phyloP scores from a whole-genome alignment of 2,888 invertebrate species.

The Oxytorus armatus region DNA sequence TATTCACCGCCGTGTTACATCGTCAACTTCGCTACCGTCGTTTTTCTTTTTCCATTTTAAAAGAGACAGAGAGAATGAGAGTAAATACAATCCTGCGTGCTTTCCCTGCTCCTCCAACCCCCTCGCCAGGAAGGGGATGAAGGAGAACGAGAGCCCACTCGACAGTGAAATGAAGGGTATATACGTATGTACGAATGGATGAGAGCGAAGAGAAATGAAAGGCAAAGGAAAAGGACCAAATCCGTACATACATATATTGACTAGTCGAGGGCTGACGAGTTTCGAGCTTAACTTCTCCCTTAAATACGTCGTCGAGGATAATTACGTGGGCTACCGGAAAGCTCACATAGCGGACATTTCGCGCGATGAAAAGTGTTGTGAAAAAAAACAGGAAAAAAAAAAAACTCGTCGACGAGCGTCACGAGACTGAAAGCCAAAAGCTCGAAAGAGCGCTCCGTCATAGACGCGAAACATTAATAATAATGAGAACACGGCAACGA shows the following conservation, averaged over 20 bases:
- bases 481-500: no score
- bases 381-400: no score
- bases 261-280: conserved; percentile 35
- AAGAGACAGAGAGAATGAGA: background rate
- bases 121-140: background rate
- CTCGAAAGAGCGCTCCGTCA: background rate
- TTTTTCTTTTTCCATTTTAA: conserved; percentile 14
- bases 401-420: conserved; percentile 14
- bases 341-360: conserved; percentile 12
- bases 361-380: conserved; percentile 21
- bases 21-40: conserved; percentile 33
- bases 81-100: background rate
- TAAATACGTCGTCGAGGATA: conserved; percentile 47
- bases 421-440: background rate
- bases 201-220: conserved; percentile 17
- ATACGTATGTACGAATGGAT: conserved; percentile 29
- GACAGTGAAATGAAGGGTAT: conserved; percentile 34
- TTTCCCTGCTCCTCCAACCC: no score
- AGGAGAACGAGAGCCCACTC: conserved; percentile 14
- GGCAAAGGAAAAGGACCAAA: background rate
- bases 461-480: background rate
- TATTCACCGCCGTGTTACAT: conserved; percentile 7
- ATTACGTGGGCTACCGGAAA: conserved; percentile 50
- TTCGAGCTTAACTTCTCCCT: conserved; percentile 25
- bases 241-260: conserved; percentile 13